Base-by-base conservation (phyloP, 2,797 vertebrate genomes). In the Amniataba percoides region DNA sequence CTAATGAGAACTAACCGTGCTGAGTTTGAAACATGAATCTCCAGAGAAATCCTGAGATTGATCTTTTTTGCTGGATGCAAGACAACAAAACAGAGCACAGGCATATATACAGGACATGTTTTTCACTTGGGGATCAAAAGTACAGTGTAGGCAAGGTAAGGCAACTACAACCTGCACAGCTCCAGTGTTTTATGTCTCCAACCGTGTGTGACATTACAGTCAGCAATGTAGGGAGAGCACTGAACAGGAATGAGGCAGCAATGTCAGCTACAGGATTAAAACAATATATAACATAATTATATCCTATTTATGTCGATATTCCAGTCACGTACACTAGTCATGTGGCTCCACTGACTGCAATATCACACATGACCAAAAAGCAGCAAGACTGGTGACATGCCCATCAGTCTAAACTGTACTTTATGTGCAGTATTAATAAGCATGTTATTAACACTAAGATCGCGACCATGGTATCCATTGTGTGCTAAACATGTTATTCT, bases 1-100 rank as follows among this genome's bases (percentile, higher is more conserved):
- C 74, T 86, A 87, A 89, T 71, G 74, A 81, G 83, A 90, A 78
- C 69, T 81, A 90, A 88, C 57, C 36, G 80, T 9, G 23, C 79
- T 74, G 25, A 13, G 65, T 58, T 77, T 74, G 60, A 78, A 83
- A 82, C 74, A 70, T 55, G n/a, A 76, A 85, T 82, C 83, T 86
- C 70, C 23, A 23, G 82, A 77, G 81, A 66, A 81, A 83, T 59
- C 75, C 51, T n/a, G 46, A 46, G 70, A 81, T 18, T 59, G 71
- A 88, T 88, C 43, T 74, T 48, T 67, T 68, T 61, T 56, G 68
- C 31, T 61, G 55, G 66, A 80, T 67, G 49, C 15, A 39, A 72
- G 71, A 79, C 62, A 63, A 62, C 27, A 74, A 80, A 81, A 81
- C 31, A 18, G 21, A 62, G 67, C 63, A 23, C 16, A 58, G 64